These are phyloP conservation scores for Epsilonema sp. DNA, from an alignment of 2,888 invertebrate species.

Conservation along the genomic window DNA sequence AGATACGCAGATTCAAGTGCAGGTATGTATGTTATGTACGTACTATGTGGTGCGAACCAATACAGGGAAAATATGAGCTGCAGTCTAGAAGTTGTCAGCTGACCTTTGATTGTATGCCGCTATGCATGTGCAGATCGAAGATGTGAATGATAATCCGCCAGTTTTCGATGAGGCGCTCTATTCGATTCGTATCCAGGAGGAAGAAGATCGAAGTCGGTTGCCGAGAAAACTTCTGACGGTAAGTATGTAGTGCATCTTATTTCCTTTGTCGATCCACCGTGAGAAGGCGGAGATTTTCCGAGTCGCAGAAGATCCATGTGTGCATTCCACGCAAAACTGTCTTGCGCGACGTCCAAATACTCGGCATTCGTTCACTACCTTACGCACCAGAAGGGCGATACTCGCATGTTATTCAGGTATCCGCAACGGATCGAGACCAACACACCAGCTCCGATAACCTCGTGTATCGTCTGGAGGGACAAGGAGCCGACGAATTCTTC, in stretches of 20 bases:
- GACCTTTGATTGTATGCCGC: too few species aligned
- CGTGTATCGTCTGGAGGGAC: slow-evolving; percentile 24
- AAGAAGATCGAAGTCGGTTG: too few species aligned
- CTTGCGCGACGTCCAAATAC: too few species aligned
- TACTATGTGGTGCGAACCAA: too few species aligned
- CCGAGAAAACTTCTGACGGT: slow-evolving; percentile 11
- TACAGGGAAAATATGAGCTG: too few species aligned
- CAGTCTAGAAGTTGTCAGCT: too few species aligned
- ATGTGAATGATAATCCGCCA: slow-evolving; percentile 33
- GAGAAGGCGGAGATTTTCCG: too few species aligned
- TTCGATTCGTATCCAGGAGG: slow-evolving; percentile 18
- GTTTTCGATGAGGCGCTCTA: slow-evolving; percentile 24
- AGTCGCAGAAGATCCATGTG: too few species aligned
- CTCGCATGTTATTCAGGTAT: slow-evolving; percentile 7
- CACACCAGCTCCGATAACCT: slow-evolving; percentile 17
- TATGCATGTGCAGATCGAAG: slow-evolving; percentile 22
- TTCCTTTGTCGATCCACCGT: neutral
- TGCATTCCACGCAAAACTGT: too few species aligned
- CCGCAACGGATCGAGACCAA: slow-evolving; percentile 10
- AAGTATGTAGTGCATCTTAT: neutral
- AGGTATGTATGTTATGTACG: slow-evolving; percentile 38
- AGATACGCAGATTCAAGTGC: slow-evolving; percentile 60
- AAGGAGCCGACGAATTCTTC: slow-evolving; percentile 34
- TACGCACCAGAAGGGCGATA: too few species aligned
- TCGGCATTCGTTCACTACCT: too few species aligned